Evolutionary conservation across 2,113 vertebrate genomes (phyloP).

Genomic region (Mustela nigripes): DNA sequence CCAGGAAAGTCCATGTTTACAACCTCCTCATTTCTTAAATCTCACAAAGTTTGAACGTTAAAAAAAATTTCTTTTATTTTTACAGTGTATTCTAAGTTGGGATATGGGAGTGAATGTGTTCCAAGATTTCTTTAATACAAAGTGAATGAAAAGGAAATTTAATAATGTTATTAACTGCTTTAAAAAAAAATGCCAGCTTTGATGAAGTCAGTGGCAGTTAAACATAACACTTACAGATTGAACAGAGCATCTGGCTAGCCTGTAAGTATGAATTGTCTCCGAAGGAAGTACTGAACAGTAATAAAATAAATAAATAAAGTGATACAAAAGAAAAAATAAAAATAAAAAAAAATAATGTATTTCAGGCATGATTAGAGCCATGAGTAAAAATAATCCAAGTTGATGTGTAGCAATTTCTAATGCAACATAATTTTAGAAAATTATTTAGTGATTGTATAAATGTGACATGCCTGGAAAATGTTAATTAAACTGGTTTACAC

Average conservation of each 20-base stretch:
- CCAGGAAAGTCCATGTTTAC: neutral
- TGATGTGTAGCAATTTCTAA: slow-evolving; percentile 34
- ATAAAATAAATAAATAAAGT: slow-evolving; percentile 53
- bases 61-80: slow-evolving; percentile 2
- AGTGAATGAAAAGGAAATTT: slow-evolving; percentile 55
- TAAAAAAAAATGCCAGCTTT: slow-evolving; percentile 45
- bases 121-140: slow-evolving; percentile 39
- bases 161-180: slow-evolving; percentile 34
- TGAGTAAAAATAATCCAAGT: slow-evolving; percentile 62
- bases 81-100: neutral
- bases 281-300: slow-evolving; percentile 16
- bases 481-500: slow-evolving; percentile 71
- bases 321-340: neutral
- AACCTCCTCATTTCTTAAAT: neutral
- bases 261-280: slow-evolving; percentile 51
- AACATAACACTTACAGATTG: slow-evolving; percentile 38
- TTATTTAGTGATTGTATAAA: slow-evolving; percentile 56
- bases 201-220: slow-evolving; percentile 64
- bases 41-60: neutral
- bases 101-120: neutral
- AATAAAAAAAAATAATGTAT: neutral
- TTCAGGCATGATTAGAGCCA: slow-evolving; percentile 49
- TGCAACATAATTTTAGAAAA: slow-evolving; percentile 67
- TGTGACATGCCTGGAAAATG: slow-evolving; percentile 65
- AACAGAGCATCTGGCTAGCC: slow-evolving; percentile 63